Evolutionary conservation across 1,140 invertebrate genomes (phyloP).

Genomic region (Glossosoma conforme): DNA sequence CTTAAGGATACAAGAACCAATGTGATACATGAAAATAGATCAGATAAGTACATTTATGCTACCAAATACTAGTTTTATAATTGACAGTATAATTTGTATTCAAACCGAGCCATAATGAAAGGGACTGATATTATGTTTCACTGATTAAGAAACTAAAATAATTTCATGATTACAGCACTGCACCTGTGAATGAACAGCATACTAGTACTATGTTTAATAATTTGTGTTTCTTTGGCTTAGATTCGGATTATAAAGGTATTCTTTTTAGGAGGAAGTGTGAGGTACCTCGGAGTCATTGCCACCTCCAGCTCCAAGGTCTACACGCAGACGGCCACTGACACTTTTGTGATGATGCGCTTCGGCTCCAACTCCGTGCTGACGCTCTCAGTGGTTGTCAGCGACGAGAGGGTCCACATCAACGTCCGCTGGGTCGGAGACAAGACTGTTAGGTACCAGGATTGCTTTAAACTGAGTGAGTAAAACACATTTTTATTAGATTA

Average conservation of each 20-base stretch:
- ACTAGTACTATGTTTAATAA: neutral
- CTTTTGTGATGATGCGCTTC: slow-evolving; percentile 15
- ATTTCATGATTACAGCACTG: too few species aligned
- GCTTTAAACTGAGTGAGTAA: slow-evolving; percentile 41
- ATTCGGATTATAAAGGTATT: neutral
- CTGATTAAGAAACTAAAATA: too few species aligned
- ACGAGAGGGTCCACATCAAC: slow-evolving; percentile 38
- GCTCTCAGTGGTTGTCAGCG: slow-evolving; percentile 23
- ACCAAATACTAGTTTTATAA: too few species aligned
- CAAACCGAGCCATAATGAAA: too few species aligned
- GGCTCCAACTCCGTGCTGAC: slow-evolving; percentile 3
- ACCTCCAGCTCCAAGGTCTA: neutral
- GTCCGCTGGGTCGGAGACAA: slow-evolving; percentile 38
- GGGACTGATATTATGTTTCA: too few species aligned
- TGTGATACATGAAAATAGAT: too few species aligned
- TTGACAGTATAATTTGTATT: too few species aligned
- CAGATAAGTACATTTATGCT: too few species aligned
- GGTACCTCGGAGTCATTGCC: slow-evolving; percentile 13
- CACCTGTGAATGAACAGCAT: neutral
- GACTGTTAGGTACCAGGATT: slow-evolving; percentile 39
- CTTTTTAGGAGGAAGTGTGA: neutral
- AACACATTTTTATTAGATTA: neutral
- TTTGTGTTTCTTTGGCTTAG: neutral
- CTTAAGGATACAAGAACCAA: too few species aligned
- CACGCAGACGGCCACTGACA: slow-evolving; percentile 1